Percentiles rank a stretch among this genome's conserved stretches.
phyloP scores from a whole-genome alignment of 1,140 invertebrate genomes.

The Sitophilus oryzae region DNA sequence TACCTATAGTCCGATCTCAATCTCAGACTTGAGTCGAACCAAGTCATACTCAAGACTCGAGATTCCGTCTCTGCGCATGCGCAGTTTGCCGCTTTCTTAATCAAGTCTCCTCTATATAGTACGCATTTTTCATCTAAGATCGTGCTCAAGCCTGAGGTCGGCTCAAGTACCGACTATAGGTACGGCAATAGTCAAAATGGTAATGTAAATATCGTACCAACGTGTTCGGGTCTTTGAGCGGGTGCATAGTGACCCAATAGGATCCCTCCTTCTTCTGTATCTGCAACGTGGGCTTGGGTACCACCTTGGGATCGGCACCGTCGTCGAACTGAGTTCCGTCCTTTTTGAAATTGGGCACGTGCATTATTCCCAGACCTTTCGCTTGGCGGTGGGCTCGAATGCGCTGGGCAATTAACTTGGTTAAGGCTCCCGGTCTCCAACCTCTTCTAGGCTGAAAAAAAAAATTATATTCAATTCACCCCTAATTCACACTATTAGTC shows the following conservation, averaged over 20 bases:
- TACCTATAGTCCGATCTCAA: too few species aligned
- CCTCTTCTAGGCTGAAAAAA: slow-evolving; percentile 46
- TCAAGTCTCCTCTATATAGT: too few species aligned
- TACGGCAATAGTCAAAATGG: too few species aligned
- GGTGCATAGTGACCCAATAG: slow-evolving; percentile 53
- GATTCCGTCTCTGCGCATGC: too few species aligned
- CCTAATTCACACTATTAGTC: too few species aligned
- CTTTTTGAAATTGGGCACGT: slow-evolving; percentile 18
- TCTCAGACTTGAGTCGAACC: too few species aligned
- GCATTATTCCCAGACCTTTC: slow-evolving; percentile 35
- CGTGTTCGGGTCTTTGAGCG: slow-evolving; percentile 49
- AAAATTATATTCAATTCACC: too few species aligned
- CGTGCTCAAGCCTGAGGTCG: too few species aligned
- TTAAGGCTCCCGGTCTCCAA: slow-evolving; percentile 51
- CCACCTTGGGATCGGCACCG: slow-evolving; percentile 38
- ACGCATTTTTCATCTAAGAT: too few species aligned
- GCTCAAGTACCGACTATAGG: too few species aligned
- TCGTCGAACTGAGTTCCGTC: slow-evolving; percentile 17
- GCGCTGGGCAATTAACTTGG: slow-evolving; percentile 47
- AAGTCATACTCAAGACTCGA: too few species aligned
- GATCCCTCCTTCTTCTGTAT: slow-evolving; percentile 52
- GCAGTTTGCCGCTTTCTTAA: too few species aligned
- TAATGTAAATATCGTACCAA: slow-evolving; percentile 30
- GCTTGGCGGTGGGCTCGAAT: slow-evolving; percentile 47
- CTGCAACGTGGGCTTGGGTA: slow-evolving; percentile 49